Evolutionary conservation across 2,888 invertebrate genomes (phyloP).

Genomic region (Malthinus flaveolus): DNA sequence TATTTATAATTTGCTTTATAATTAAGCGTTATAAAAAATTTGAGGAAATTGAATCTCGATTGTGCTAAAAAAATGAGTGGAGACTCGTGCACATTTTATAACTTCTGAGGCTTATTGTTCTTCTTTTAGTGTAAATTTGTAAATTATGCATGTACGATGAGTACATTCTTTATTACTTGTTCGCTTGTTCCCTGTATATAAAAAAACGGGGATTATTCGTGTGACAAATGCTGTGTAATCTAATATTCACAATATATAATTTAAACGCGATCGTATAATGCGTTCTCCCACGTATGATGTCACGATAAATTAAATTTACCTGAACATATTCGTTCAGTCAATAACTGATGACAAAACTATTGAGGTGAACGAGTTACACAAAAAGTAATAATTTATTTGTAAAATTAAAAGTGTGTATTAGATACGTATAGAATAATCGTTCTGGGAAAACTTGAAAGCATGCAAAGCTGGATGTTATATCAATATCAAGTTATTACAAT

Average conservation of each 20-base stretch:
- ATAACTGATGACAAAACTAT: constrained; percentile 22
- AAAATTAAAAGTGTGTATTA: too few relatives aligned
- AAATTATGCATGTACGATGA: constrained; percentile 12
- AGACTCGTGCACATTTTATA: too few relatives aligned
- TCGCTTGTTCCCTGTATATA: not conserved
- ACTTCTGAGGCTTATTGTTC: too few relatives aligned
- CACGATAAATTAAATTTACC: constrained; percentile 23
- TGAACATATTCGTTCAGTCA: constrained; percentile 20
- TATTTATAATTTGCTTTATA: too few relatives aligned
- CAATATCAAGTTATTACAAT: constrained; percentile 20
- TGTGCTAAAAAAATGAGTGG: too few relatives aligned
- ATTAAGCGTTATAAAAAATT: too few relatives aligned
- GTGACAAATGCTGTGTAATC: constrained; percentile 20
- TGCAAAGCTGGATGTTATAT: constrained; percentile 14
- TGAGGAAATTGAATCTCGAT: too few relatives aligned
- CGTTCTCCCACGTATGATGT: constrained; percentile 17
- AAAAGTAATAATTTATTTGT: constrained; percentile 21
- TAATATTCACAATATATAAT: constrained; percentile 21
- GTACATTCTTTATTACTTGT: constrained; percentile 14
- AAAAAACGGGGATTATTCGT: constrained; percentile 15
- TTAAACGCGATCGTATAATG: constrained; percentile 19
- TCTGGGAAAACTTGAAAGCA: constrained; percentile 20
- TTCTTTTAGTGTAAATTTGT: too few relatives aligned
- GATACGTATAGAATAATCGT: constrained; percentile 12
- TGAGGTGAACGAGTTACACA: constrained; percentile 17